Conservation (phyloP, 2,113 vertebrate genomes). For the Etheostoma spectabile region DNA sequence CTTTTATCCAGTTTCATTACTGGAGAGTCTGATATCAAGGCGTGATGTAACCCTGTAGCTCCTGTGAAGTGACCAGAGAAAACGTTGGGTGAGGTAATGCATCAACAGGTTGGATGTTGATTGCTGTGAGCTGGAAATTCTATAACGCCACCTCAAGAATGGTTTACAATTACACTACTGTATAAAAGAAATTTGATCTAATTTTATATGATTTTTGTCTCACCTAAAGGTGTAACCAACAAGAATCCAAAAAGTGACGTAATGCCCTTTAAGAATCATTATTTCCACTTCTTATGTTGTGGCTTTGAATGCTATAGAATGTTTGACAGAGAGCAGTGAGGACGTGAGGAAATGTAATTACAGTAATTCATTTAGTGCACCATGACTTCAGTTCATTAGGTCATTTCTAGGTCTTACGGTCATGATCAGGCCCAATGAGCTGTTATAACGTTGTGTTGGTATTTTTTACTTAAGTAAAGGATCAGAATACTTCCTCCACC, state of each 20-base stretch:
- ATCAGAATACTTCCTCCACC: neutral
- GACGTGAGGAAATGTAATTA: neutral
- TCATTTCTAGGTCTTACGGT: neutral
- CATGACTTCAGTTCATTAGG: neutral
- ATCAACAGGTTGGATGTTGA: neutral
- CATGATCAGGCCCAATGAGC: neutral
- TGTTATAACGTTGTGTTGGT: neutral
- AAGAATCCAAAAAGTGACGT: no score
- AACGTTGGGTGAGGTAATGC: neutral
- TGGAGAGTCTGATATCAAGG: neutral
- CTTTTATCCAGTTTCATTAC: slow-evolving; percentile 32
- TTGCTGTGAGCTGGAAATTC: neutral
- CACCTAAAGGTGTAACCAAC: no score
- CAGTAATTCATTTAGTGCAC: no score
- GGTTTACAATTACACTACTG: no score
- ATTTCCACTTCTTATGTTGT: no score
- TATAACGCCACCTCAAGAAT: no score
- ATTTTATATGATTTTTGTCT: no score
- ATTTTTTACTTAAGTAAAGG: no score
- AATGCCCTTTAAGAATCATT: neutral
- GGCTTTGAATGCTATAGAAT: neutral
- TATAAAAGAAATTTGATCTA: no score
- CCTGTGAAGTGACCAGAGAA: neutral
- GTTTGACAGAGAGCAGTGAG: neutral
- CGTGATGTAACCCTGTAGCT: neutral